Percentiles rank a stretch among this genome's conserved stretches.
These are phyloP conservation scores for Tiphia femorata DNA, from an alignment of 2,888 invertebrate genomes.

Conservation along the genomic window DNA sequence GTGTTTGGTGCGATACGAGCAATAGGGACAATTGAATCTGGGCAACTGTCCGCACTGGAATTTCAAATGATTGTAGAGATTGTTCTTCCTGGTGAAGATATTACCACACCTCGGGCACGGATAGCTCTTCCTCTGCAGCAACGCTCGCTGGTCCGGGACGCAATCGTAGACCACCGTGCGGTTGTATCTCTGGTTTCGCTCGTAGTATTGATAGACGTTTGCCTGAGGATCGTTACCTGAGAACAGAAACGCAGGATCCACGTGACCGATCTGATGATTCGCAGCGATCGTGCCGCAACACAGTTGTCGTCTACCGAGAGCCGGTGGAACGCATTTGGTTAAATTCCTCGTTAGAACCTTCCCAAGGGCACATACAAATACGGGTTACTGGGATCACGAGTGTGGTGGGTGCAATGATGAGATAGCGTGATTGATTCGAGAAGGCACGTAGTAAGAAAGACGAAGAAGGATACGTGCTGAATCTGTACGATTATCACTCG, in stretches of 20 bases:
- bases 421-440: too few relatives aligned
- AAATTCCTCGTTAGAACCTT: too few relatives aligned
- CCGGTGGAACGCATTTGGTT: too few relatives aligned
- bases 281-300: too few relatives aligned
- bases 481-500: too few relatives aligned
- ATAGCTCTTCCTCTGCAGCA: conserved; percentile 34
- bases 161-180: conserved; percentile 14
- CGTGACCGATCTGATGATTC: neutral
- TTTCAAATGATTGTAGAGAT: conserved; percentile 61
- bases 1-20: conserved; percentile 63
- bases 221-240: neutral
- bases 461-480: too few relatives aligned
- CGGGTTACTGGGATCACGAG: too few relatives aligned
- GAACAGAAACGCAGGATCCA: neutral
- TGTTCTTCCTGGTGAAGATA: conserved; percentile 61
- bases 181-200: neutral
- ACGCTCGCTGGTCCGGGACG: conserved; percentile 4
- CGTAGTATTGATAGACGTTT: neutral
- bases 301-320: too few relatives aligned
- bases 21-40: conserved; percentile 65
- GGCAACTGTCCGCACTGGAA: conserved; percentile 65
- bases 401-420: too few relatives aligned
- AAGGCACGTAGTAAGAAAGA: too few relatives aligned
- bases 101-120: conserved; percentile 60
- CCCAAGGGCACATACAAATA: too few relatives aligned